Percentiles rank a stretch among this genome's conserved stretches.
phyloP scores from a whole-genome alignment of 1,140 invertebrate species.

The Odontomachus brunneus region DNA sequence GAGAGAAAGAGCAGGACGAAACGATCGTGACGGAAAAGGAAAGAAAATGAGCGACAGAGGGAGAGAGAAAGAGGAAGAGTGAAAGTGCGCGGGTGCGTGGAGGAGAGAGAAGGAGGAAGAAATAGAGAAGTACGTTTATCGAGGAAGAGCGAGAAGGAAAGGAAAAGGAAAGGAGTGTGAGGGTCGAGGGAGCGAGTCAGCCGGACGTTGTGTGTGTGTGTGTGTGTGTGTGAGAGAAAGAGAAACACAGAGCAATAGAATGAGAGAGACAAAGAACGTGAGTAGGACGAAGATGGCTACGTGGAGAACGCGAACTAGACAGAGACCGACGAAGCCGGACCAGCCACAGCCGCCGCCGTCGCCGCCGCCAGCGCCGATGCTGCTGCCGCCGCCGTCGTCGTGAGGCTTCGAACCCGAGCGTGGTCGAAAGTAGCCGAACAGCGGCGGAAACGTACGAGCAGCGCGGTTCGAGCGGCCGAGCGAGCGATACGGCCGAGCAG shows the following conservation, averaged over 20 bases:
- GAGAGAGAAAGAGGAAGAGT: background rate
- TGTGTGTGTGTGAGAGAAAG: too few species aligned
- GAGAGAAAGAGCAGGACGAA: slow-evolving; percentile 6
- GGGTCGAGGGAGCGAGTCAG: slow-evolving; percentile 10
- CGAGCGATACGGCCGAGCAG: slow-evolving; percentile 68
- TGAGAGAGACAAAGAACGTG: slow-evolving; percentile 13
- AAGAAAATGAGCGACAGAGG: slow-evolving; percentile 22
- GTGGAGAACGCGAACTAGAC: background rate
- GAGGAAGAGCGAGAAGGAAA: slow-evolving; percentile 13
- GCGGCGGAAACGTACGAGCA: slow-evolving; percentile 70
- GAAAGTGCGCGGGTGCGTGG: slow-evolving; percentile 8
- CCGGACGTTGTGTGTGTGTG: too few species aligned
- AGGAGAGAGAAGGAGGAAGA: slow-evolving; percentile 26
- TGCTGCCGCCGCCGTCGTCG: slow-evolving; percentile 12
- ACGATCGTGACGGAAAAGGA: slow-evolving; percentile 8
- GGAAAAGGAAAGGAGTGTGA: slow-evolving; percentile 38
- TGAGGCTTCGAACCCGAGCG: slow-evolving; percentile 70
- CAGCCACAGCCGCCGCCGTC: slow-evolving; percentile 39
- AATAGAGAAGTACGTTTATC: slow-evolving; percentile 8
- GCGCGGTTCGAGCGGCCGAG: slow-evolving; percentile 70
- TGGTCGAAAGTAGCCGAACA: slow-evolving; percentile 57
- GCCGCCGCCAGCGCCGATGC: background rate
- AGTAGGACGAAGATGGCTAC: slow-evolving; percentile 29
- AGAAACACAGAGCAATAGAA: slow-evolving; percentile 16
- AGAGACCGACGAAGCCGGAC: slow-evolving; percentile 45